These are phyloP conservation scores for Alectura lathami DNA, from an alignment of 2,113 vertebrate genomes.

Conservation along the genomic window DNA sequence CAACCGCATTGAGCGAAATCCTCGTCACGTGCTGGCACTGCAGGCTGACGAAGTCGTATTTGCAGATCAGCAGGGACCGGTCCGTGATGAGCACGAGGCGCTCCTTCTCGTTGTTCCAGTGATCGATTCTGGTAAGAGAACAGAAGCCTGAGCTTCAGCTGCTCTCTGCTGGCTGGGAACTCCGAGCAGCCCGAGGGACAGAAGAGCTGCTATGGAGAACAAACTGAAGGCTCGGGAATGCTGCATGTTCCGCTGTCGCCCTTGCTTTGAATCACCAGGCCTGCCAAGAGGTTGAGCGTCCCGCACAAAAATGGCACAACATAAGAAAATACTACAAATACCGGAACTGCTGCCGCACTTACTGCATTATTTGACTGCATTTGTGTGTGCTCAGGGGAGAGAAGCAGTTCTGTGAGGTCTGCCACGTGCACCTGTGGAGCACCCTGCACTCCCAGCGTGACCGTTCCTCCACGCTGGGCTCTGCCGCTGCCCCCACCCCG, in stretches of 20 bases:
- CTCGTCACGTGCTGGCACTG: slow-evolving; percentile 92
- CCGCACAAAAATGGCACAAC: too few relatives aligned
- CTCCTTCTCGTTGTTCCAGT: slow-evolving; percentile 98
- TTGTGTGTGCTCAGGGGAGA: neutral
- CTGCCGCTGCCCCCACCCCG: too few relatives aligned
- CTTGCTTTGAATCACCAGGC: neutral
- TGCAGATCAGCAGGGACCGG: slow-evolving; percentile 92
- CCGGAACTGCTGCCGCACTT: fast-evolving
- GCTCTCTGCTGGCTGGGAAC: neutral
- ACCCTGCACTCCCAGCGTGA: too few relatives aligned
- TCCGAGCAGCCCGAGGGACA: too few relatives aligned
- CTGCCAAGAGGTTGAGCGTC: neutral
- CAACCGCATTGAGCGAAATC: slow-evolving; percentile 85
- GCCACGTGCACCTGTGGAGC: too few relatives aligned
- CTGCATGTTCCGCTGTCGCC: neutral
- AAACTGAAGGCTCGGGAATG: neutral
- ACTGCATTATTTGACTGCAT: neutral
- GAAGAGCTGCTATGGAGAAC: neutral
- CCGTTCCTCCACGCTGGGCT: too few relatives aligned
- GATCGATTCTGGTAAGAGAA: slow-evolving; percentile 83
- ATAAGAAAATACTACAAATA: too few relatives aligned
- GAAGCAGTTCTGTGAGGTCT: neutral
- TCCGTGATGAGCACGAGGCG: slow-evolving; percentile 91
- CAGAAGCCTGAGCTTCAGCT: fast-evolving
- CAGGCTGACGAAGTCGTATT: slow-evolving; percentile 96